Base-by-base conservation (phyloP, 2,113 vertebrate genomes). In the Phyllostomus discolor region DNA sequence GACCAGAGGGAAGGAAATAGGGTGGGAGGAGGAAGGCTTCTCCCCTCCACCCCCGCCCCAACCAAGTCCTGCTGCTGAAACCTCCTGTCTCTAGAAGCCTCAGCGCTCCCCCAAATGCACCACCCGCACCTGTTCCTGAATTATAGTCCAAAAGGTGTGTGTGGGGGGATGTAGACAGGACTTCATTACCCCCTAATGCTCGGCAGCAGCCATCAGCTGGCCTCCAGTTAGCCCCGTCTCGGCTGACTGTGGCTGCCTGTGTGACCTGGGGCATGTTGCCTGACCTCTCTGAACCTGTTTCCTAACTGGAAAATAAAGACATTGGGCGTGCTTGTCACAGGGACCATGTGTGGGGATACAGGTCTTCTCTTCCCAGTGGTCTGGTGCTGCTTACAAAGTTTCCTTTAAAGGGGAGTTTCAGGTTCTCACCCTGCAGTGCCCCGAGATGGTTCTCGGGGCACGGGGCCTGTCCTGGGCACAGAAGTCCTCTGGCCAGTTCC, bases 211-310 rank as follows among this genome's bases (percentile, higher is more conserved):
- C 38, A 6, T 48, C 83, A 64, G 70, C 48, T 91, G 10, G 31
- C 35, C 43, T 78, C 19, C 24, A 57, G 94, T 59, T 94, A 85
- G 70, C 76, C 24, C 5, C 4, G 3, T 16, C 69, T 90, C 82
- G 73, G 83, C 26, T 19, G 79, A 6, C 20, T 35, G 57, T 0
- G 9, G 50, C 19, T 82, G 54, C 33, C 91, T 64, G 33, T 91
- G 89, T 93, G 95, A 87, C 50, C 52, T 85, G 41, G 38, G 26
- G 52, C 88, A 41, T 1, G 4, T 43, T 70, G 43, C 48, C 87
- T 88, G 72, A 82, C 59, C 50, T 91, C 87, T 95, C 90, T 75
- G 92, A 81, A 50, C 69, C 66, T 95, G 33, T 72, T 96, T 95
- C 72, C 41, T 33, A 72, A 20, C 7, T 62, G 17, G 54, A 91